These are phyloP conservation scores for Listronotus oregonensis DNA, from an alignment of 1,140 invertebrate species.

Conservation along the genomic window DNA sequence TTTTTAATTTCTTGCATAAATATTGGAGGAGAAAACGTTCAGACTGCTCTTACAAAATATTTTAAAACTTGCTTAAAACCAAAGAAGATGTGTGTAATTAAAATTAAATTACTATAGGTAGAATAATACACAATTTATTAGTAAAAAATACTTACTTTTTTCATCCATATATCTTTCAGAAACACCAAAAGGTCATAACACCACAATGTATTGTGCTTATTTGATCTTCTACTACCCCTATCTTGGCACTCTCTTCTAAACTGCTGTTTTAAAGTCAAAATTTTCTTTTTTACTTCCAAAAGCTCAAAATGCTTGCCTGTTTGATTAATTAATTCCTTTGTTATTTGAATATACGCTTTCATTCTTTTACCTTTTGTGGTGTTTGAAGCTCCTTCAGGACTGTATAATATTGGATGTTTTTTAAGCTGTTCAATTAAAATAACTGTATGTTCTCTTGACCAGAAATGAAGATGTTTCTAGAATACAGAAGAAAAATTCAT, in stretches of 20 bases:
- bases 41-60: background rate
- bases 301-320: slow-evolving; percentile 36
- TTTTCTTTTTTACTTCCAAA: slow-evolving; percentile 36
- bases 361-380: slow-evolving; percentile 25
- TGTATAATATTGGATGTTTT: slow-evolving; percentile 35
- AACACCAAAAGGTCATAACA: slow-evolving; percentile 41
- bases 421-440: slow-evolving; percentile 35
- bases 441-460: slow-evolving; percentile 34
- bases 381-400: background rate
- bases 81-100: background rate
- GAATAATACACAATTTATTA: background rate
- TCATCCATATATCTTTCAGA: slow-evolving; percentile 6
- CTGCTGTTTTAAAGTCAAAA: slow-evolving; percentile 36
- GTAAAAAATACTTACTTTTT: slow-evolving; percentile 8
- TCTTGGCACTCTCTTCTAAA: slow-evolving; percentile 32
- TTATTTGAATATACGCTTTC: slow-evolving; percentile 30
- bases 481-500: slow-evolving; percentile 4
- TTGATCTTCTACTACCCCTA: slow-evolving; percentile 18
- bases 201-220: slow-evolving; percentile 29
- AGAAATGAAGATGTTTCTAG: slow-evolving; percentile 26
- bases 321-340: slow-evolving; percentile 28
- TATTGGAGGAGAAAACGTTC: too few species aligned
- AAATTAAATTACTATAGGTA: too few species aligned
- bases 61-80: slow-evolving; percentile 2
- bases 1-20: too few species aligned